Percentiles rank a stretch among this genome's conserved stretches.
Evolutionary conservation across 2,797 vertebrate genomes (phyloP).

Genomic region (Sebastes trivittatus): DNA sequence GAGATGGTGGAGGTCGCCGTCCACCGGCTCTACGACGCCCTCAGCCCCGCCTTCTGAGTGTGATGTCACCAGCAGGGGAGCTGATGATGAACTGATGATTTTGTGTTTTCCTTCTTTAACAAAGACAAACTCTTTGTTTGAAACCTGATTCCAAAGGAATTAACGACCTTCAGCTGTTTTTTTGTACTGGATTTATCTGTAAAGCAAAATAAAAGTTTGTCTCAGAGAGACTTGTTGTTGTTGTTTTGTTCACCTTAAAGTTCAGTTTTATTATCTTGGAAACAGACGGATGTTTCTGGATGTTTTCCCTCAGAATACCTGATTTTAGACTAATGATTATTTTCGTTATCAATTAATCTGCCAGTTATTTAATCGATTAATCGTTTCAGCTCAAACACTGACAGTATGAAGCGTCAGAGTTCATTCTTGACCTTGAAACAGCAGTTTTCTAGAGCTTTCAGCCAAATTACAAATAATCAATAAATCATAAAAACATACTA

Average conservation of each 20-base stretch:
- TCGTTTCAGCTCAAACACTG: no score
- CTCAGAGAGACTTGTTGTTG: no score
- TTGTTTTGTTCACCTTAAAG: background rate
- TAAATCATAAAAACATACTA: no score
- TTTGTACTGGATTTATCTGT: constrained; percentile 17
- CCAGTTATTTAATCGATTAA: no score
- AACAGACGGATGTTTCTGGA: background rate
- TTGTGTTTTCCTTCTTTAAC: background rate
- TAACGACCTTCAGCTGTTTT: background rate
- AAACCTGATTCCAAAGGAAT: constrained; percentile 59
- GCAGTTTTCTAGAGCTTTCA: no score
- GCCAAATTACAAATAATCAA: no score
- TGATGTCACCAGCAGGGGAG: constrained; percentile 3
- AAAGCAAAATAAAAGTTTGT: background rate
- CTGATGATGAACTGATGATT: background rate
- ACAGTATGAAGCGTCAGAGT: no score
- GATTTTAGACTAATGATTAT: background rate
- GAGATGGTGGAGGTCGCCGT: constrained; percentile 94
- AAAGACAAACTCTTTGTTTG: constrained; percentile 37
- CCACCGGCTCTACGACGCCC: constrained; percentile 91
- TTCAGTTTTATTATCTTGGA: background rate
- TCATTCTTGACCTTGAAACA: no score
- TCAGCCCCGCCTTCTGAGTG: constrained; percentile 83
- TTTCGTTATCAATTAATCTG: background rate
- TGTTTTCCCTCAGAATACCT: background rate